Conservation (phyloP, 1,140 invertebrate genomes). For the Cyrtorhinus lividipennis region DNA sequence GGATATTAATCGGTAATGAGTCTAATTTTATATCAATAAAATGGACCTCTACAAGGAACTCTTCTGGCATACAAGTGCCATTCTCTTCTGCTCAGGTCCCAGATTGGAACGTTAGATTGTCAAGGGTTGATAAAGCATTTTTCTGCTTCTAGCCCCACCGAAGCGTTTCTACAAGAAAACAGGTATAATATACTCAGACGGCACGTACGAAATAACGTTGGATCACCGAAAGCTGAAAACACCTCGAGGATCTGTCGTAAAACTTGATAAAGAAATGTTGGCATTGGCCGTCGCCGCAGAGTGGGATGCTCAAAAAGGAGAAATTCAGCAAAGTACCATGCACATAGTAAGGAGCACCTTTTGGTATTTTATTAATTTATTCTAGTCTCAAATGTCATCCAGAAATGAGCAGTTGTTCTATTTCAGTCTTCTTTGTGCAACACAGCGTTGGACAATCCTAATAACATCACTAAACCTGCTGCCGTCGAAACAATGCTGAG, state of each 20-base stretch:
- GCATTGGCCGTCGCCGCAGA: conserved; percentile 81
- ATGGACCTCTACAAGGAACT: too few species aligned
- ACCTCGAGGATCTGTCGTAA: conserved; percentile 60
- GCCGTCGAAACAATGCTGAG: conserved; percentile 64
- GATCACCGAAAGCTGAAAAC: conserved; percentile 80
- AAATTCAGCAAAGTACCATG: conserved; percentile 66
- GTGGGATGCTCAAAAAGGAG: conserved; percentile 74
- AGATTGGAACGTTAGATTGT: too few species aligned
- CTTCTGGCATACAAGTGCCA: too few species aligned
- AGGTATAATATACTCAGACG: conserved; percentile 42
- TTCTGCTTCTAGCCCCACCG: conserved; percentile 25
- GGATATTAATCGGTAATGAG: too few species aligned
- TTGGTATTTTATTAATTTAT: too few species aligned
- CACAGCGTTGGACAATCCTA: conserved; percentile 82
- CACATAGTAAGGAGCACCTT: conserved; percentile 54
- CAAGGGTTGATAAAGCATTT: too few species aligned
- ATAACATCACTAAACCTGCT: conserved; percentile 55
- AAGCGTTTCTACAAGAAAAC: conserved; percentile 59
- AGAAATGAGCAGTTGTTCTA: neutral
- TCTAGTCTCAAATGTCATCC: conserved; percentile 1
- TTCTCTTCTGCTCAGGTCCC: too few species aligned
- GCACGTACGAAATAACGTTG: conserved; percentile 56
- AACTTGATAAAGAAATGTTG: conserved; percentile 68
- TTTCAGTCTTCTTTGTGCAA: conserved; percentile 73
- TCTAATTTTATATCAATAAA: too few species aligned